These are phyloP conservation scores for Calypte anna DNA, from an alignment of 2,113 vertebrate genomes.

Conservation along the genomic window DNA sequence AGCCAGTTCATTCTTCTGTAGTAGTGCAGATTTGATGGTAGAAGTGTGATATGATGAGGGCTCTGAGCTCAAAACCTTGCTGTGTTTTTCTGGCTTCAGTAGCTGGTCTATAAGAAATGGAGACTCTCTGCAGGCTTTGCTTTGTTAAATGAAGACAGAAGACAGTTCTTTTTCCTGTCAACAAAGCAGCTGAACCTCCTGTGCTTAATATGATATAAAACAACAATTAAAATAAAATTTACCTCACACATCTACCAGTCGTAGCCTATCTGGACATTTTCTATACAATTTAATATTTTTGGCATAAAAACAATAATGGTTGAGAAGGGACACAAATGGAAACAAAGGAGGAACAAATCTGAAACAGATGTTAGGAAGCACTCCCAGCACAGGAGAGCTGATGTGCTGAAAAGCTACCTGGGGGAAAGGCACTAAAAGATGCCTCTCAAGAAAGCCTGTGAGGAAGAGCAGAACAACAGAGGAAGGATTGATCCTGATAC, in stretches of 20 bases:
- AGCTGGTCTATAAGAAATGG: not conserved
- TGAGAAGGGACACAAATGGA: conserved; percentile 40
- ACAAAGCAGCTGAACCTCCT: not conserved
- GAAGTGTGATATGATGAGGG: not conserved
- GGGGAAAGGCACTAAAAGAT: conserved; percentile 6
- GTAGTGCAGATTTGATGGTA: not conserved
- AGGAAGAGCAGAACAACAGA: not conserved
- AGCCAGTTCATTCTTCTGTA: not conserved
- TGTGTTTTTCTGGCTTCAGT: not conserved
- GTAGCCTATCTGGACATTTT: not conserved
- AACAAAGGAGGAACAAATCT: conserved; percentile 61
- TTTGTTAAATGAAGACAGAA: conserved; percentile 22
- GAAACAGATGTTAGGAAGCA: conserved; percentile 67
- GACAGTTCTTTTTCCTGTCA: conserved; percentile 7
- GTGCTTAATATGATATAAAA: conserved; percentile 13
- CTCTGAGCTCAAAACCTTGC: not conserved
- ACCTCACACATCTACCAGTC: not conserved
- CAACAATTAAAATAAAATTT: conserved; percentile 54
- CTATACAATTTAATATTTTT: conserved; percentile 38
- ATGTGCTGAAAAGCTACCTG: conserved; percentile 68
- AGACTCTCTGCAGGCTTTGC: not conserved
- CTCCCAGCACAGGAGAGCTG: conserved; percentile 14
- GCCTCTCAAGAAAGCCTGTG: not conserved
- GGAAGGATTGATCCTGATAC: not conserved
- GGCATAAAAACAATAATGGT: conserved; percentile 26